Conservation (phyloP, 2,888 invertebrate genomes). For the Cephus pulcher region DNA sequence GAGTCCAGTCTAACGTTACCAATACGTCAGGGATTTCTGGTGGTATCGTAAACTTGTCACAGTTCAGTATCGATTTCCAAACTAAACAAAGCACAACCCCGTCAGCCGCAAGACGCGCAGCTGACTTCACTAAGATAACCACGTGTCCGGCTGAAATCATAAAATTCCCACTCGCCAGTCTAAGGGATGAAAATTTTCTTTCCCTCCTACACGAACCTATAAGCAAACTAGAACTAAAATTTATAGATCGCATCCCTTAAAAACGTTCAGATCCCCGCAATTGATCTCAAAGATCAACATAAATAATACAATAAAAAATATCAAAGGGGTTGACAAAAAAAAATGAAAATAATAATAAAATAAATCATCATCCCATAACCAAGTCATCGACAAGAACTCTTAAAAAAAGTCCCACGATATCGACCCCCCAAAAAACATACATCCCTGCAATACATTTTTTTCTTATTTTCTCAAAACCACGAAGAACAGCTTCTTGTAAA, state of each 20-base stretch:
- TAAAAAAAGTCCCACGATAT: too few species aligned
- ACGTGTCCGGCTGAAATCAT: neutral
- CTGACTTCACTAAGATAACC: neutral
- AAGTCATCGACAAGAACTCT: too few species aligned
- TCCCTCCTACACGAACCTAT: fast-evolving
- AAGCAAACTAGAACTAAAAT: neutral
- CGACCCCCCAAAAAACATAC: neutral
- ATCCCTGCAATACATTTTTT: neutral
- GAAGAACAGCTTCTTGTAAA: neutral
- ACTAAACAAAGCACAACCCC: neutral
- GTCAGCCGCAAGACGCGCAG: neutral
- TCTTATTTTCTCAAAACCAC: neutral
- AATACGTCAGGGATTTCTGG: neutral
- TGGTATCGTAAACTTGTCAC: neutral
- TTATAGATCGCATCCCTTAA: neutral
- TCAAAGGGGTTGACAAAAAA: too few species aligned
- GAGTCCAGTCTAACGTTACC: neutral
- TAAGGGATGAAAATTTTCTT: neutral
- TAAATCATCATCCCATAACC: too few species aligned
- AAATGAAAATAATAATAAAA: too few species aligned
- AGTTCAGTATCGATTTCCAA: neutral
- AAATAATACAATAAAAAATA: too few species aligned
- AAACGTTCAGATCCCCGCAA: neutral
- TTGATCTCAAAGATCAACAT: neutral
- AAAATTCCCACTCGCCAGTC: neutral